Evolutionary conservation across 2,113 vertebrate species (phyloP).

Genomic region (Pelodiscus sinensis): DNA sequence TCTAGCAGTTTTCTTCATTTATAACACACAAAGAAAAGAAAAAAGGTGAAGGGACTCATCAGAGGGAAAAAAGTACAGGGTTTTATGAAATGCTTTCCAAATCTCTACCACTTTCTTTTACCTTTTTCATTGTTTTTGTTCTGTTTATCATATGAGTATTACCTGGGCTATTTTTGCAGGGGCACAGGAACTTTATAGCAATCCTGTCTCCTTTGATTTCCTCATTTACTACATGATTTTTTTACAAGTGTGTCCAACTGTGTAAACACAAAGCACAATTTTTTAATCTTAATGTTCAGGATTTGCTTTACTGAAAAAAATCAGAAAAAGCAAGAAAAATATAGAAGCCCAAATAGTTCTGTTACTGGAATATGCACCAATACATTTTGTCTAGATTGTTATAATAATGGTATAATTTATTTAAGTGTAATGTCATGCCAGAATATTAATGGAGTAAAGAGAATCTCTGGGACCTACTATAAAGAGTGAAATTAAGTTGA

Average conservation of each 20-base stretch:
- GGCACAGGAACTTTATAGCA: background rate
- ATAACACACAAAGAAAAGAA: background rate
- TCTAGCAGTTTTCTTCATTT: background rate
- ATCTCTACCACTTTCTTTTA: background rate
- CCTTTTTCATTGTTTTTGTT: background rate
- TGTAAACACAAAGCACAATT: background rate
- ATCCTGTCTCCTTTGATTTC: background rate
- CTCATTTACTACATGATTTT: background rate
- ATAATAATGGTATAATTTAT: constrained; percentile 1
- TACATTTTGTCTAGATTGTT: background rate
- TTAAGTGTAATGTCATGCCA: background rate
- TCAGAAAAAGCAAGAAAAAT: background rate
- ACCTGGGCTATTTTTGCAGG: background rate
- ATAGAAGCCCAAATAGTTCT: background rate
- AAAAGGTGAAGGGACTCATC: background rate
- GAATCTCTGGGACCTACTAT: background rate
- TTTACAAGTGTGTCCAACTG: background rate
- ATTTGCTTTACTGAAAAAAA: background rate
- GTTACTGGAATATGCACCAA: background rate
- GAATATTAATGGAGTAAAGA: constrained; percentile 9
- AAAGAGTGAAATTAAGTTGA: background rate
- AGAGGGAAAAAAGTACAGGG: background rate
- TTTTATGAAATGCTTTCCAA: background rate
- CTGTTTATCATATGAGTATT: background rate
- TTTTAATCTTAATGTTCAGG: background rate